Percentiles rank a stretch among this genome's conserved stretches.
Conservation (phyloP, 1,140 invertebrate species). For the Zaprionus inermis region DNA sequence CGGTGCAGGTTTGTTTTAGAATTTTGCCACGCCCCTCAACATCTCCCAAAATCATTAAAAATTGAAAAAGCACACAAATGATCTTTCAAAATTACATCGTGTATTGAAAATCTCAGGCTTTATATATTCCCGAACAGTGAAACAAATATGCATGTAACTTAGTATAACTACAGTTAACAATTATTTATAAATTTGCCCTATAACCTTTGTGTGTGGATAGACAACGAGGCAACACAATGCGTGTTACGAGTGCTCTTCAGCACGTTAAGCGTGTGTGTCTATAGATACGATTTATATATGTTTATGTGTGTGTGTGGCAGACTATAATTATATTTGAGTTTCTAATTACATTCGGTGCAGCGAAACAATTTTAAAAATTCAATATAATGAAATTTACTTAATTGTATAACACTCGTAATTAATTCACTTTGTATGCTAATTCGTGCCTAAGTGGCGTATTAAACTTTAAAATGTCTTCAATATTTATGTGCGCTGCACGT, state of each 20-base stretch:
- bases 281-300: slow-evolving; percentile 1
- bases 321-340: slow-evolving; percentile 77
- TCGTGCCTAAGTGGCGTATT: slow-evolving; percentile 81
- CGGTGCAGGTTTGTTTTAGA: too few relatives aligned
- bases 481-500: slow-evolving; percentile 74
- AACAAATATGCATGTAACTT: neutral
- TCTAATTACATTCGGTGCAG: slow-evolving; percentile 71
- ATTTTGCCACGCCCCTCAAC: too few relatives aligned
- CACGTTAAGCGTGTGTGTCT: slow-evolving; percentile 18
- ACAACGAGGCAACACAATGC: neutral
- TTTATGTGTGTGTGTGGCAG: slow-evolving; percentile 33
- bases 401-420: slow-evolving; percentile 81
- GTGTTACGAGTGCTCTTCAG: slow-evolving; percentile 13
- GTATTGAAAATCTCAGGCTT: too few relatives aligned
- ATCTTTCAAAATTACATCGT: too few relatives aligned
- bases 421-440: slow-evolving; percentile 83
- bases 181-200: slow-evolving; percentile 1
- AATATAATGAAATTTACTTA: slow-evolving; percentile 83
- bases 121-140: neutral
- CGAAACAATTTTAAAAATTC: slow-evolving; percentile 79
- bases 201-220: neutral
- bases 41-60: too few relatives aligned
- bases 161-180: neutral
- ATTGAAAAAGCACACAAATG: too few relatives aligned
- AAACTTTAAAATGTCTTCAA: slow-evolving; percentile 82